phyloP scores from a whole-genome alignment of 2,888 invertebrate genomes.

The Syritta pipiens region DNA sequence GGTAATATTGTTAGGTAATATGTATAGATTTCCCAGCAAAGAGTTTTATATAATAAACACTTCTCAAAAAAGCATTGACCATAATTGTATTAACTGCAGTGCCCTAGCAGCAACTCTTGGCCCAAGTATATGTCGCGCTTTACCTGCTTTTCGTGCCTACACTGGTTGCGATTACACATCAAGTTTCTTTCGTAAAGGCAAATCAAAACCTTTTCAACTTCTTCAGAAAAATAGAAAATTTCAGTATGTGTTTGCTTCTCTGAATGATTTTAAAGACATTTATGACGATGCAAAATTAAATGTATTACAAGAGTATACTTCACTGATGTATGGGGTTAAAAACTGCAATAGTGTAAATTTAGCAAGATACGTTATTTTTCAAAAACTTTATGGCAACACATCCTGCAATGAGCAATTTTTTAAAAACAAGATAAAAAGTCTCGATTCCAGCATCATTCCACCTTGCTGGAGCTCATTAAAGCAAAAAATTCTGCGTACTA shows the following conservation, averaged over 20 bases:
- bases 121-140: neutral
- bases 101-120: neutral
- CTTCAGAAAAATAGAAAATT: neutral
- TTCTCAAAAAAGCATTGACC: neutral
- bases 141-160: constrained; percentile 12
- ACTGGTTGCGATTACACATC: constrained; percentile 13
- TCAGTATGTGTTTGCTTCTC: neutral
- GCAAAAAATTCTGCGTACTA: no score
- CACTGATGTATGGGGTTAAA: no score
- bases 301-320: no score
- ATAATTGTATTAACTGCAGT: neutral
- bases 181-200: neutral
- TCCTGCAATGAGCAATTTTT: no score
- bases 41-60: constrained; percentile 4
- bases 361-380: no score
- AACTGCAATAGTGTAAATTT: no score
- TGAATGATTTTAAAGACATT: neutral
- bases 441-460: neutral
- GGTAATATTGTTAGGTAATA: constrained; percentile 28
- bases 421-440: neutral
- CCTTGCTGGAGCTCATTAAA: constrained; percentile 1
- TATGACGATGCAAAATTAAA: neutral
- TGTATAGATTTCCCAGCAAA: neutral
- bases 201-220: no score
- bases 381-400: no score